Evolutionary conservation across 2,888 invertebrate genomes (phyloP), one percentile per base, ranked within the genome.

Genomic region (Vanessa cardui): DNA sequence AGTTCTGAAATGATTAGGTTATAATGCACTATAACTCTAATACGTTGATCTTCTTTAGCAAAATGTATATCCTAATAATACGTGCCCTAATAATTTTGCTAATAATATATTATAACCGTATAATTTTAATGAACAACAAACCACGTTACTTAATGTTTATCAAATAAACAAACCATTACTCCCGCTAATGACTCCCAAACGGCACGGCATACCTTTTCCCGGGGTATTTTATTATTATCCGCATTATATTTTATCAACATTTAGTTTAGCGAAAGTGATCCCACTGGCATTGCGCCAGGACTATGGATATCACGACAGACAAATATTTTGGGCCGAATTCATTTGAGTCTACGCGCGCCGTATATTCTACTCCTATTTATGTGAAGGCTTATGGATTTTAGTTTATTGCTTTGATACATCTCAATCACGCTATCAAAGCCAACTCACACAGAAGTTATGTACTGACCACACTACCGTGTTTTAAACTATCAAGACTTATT

Each of bases 251-350:
- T 83, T 84, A 84, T 83, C 80, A 80, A 73, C 80, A 83, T 83
- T 81, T 82, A 83, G 84, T 85, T 84, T 78, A 78, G 80, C 83
- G 90, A 91, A 89, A 92, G 89, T 90, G 90, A 92, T 88, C 86
- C 87, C 80, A 82, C 85, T 92, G 92, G 92, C 90, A 72, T 58
- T 66, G 63, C 62, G 88, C 92, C 92, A 92, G 84, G 78, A 71
- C 62, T 61, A 68, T 66, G 68, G 65, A 67, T 74, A 71, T 76
- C 79, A 84, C 87, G 87, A 87, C 88, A 89, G 90, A 91, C 90
- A 86, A 90, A 91, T 89, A 89, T 91, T 90, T 90, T 85, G 84
- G 83, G 82, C 86, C 77, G 85, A 87, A 90, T 88, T 85, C 88
- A 89, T 90, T 85, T 80, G 83, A 77, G 82, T 85, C 79, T 77